Conservation (phyloP, 2,113 vertebrate genomes). For the Lophochroa leadbeateri region DNA sequence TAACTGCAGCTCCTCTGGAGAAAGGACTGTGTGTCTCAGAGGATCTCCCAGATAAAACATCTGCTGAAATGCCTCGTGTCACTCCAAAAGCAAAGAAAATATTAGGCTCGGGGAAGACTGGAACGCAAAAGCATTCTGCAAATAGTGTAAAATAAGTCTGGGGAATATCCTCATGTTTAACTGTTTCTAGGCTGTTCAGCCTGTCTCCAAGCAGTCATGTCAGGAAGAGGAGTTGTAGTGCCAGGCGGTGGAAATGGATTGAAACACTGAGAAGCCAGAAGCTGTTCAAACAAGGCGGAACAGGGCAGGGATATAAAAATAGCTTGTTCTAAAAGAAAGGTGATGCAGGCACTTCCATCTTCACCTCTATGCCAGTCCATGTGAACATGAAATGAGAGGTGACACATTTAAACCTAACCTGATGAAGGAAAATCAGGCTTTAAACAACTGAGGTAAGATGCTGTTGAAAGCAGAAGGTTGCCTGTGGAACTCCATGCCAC, state of each 20-base stretch:
- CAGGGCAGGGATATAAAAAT: background rate
- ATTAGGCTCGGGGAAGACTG: conserved; percentile 28
- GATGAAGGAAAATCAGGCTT: background rate
- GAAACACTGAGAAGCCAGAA: background rate
- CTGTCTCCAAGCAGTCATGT: background rate
- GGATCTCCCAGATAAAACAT: conserved; percentile 60
- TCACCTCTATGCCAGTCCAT: background rate
- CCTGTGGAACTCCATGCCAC: background rate
- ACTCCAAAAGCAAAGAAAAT: conserved; percentile 64
- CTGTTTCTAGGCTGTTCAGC: background rate
- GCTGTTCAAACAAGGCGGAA: background rate
- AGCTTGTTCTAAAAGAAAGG: background rate
- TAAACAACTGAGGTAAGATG: background rate
- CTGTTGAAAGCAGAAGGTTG: background rate
- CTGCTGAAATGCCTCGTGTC: conserved; percentile 33
- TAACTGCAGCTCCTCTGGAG: conserved; percentile 43
- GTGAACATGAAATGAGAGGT: background rate
- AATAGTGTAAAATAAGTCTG: conserved; percentile 34
- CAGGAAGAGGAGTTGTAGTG: background rate
- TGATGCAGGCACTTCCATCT: background rate
- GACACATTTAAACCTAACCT: background rate
- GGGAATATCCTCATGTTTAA: background rate
- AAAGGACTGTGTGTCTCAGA: conserved; percentile 25
- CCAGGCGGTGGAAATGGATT: background rate
- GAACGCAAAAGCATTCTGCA: background rate